Conservation (phyloP, 2,113 vertebrate species). For the Sclerurus mexicanus region DNA sequence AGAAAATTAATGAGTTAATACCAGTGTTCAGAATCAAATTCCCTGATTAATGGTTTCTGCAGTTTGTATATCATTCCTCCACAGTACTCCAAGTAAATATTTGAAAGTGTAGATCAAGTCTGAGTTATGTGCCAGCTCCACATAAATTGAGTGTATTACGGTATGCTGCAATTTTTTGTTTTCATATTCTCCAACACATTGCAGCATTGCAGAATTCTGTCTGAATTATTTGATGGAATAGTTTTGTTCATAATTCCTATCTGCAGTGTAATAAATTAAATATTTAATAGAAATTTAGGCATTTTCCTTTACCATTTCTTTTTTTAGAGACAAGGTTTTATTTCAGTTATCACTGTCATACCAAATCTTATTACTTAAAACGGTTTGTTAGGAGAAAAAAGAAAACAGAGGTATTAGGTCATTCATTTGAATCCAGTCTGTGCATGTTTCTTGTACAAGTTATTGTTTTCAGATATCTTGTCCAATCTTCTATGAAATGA, state of each 20-base stretch:
- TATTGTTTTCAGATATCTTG: not conserved
- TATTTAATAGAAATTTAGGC: not conserved
- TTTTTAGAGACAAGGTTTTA: not conserved
- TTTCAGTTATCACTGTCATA: not conserved
- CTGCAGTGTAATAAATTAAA: not conserved
- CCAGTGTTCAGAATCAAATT: not conserved
- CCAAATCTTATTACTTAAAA: not conserved
- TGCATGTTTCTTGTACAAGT: not conserved
- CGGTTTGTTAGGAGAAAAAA: not conserved
- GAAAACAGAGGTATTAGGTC: not conserved
- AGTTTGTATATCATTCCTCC: not conserved
- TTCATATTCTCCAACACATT: not conserved
- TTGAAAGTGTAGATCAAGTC: not conserved
- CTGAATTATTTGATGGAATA: not conserved
- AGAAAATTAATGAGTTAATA: slow-evolving; percentile 18
- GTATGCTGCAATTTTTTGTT: not conserved
- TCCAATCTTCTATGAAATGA: not conserved
- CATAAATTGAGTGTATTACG: not conserved
- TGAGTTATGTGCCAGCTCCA: not conserved
- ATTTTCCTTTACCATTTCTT: not conserved
- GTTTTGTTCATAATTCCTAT: not conserved
- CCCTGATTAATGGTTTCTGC: not conserved
- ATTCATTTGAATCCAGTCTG: not conserved
- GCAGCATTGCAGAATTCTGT: not conserved
- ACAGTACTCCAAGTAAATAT: slow-evolving; percentile 2